Percentiles rank a stretch among this genome's conserved stretches.
These are phyloP conservation scores for Trimorus sp. DNA, from an alignment of 2,888 invertebrate species.

Conservation along the genomic window DNA sequence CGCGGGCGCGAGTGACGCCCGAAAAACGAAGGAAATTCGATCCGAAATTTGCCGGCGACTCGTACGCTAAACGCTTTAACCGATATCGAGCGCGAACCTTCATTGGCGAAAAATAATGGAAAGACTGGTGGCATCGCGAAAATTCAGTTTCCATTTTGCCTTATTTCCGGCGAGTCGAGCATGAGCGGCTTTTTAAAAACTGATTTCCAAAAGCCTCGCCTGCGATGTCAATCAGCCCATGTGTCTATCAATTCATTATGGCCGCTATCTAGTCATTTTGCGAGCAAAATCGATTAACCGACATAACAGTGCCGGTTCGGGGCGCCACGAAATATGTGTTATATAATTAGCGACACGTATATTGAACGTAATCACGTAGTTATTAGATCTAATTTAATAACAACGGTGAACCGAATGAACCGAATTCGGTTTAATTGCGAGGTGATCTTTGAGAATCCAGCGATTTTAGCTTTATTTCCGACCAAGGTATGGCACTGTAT, in stretches of 20 bases:
- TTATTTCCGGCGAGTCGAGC: conserved; percentile 28
- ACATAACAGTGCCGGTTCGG: conserved; percentile 43
- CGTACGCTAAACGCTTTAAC: conserved; percentile 12
- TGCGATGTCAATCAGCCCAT: conserved; percentile 50
- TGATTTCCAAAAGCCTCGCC: conserved; percentile 43
- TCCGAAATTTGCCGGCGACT: conserved; percentile 40
- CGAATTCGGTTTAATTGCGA: too few species aligned
- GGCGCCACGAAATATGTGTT: conserved; percentile 49
- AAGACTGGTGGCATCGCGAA: conserved; percentile 3
- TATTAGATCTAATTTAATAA: conserved; percentile 56
- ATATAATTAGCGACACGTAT: conserved; percentile 47
- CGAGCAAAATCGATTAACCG: conserved; percentile 53
- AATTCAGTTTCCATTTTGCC: conserved; percentile 14
- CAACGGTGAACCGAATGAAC: not conserved
- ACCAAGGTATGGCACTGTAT: conserved; percentile 22
- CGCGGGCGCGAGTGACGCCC: not conserved
- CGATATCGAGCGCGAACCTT: not conserved
- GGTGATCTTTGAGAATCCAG: conserved; percentile 6
- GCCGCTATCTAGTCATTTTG: conserved; percentile 54
- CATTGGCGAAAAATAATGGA: conserved; percentile 17
- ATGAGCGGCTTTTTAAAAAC: conserved; percentile 44
- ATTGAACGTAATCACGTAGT: conserved; percentile 49
- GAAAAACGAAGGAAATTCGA: conserved; percentile 23
- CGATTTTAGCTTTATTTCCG: conserved; percentile 28
- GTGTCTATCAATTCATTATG: conserved; percentile 57